Percentiles rank a stretch among this genome's conserved stretches.
Evolutionary conservation across 1,140 invertebrate genomes (phyloP).

Genomic region (Leucophenga varia): DNA sequence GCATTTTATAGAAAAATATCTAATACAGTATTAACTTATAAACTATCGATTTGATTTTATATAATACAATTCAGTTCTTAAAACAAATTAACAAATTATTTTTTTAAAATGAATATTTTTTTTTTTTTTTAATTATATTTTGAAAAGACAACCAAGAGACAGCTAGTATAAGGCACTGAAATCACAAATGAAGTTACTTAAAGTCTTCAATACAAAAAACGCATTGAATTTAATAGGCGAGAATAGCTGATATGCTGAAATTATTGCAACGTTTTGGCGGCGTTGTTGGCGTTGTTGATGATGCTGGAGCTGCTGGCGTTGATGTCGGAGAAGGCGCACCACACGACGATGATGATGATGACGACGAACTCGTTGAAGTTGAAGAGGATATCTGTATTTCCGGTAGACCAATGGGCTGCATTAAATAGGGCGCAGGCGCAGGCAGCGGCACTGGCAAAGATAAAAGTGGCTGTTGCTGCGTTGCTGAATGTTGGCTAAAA

Average conservation of each 20-base stretch:
- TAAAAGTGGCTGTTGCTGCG: not conserved
- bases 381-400: too few relatives aligned
- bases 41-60: too few relatives aligned
- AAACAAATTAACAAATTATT: slow-evolving; percentile 42
- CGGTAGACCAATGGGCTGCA: not conserved
- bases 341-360: too few relatives aligned
- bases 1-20: too few relatives aligned
- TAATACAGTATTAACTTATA: too few relatives aligned
- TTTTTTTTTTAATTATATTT: too few relatives aligned
- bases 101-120: slow-evolving; percentile 24
- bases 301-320: not conserved
- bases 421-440: not conserved
- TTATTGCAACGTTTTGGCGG: slow-evolving; percentile 42
- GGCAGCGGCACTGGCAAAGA: not conserved
- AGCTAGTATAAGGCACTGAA: slow-evolving; percentile 35
- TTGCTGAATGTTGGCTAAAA: not conserved
- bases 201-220: not conserved
- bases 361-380: too few relatives aligned
- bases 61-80: too few relatives aligned
- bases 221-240: slow-evolving; percentile 30
- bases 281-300: not conserved
- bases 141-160: too few relatives aligned
- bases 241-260: slow-evolving; percentile 51
- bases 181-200: slow-evolving; percentile 43
- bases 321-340: slow-evolving; percentile 5